Evolutionary conservation across 2,888 invertebrate species (phyloP), one percentile per base, ranked within the genome.

Genomic region (Prionchulus punctatus): DNA sequence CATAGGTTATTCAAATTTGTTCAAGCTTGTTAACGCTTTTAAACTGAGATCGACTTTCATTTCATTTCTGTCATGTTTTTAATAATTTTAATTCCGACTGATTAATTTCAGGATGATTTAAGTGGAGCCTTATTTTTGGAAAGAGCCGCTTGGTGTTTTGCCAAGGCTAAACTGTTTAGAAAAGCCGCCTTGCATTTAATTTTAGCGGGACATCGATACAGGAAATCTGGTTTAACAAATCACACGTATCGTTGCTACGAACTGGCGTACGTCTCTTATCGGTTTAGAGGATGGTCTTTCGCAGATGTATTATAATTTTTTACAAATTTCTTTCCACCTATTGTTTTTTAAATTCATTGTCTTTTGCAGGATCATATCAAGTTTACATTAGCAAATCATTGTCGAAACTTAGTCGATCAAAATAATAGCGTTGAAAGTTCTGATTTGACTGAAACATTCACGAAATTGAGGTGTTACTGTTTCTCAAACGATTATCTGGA

Each of bases 151-250:
- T 84, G 90, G 67, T 89, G 90, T 70, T 96, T 89, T 70, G 76
- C 91, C 42, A 76, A 75, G 2, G 74, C 77, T 47, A 77, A 78
- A 2, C 58, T 88, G 84, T 80, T 84, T 62, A 79, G 92, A 54
- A 94, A 94, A 73, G 92, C 89, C 71, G 87, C 92, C 21, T 91
- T 96, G 73, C 91, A 96, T 69, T 85, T 90, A 79, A 91, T 96
- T 25, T 77, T 98, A 26, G 87, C 96, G 23, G 96, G 96, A 0
- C 91, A 98, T 74, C 79, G 96, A 57, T 59, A 45, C 43, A 43
- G 47, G 21, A 59, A 59, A 57, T 47, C 50, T 2, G 42, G 12
- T 2, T 27, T 55, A 25, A n/a, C 12, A 4, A 2, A 21, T 21
- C 94, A 94, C 75, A 86, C 91, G 0, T 79, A 91, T 59, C 78